Evolutionary conservation across 2,888 invertebrate species (phyloP).

Genomic region (Anaspis maculata): DNA sequence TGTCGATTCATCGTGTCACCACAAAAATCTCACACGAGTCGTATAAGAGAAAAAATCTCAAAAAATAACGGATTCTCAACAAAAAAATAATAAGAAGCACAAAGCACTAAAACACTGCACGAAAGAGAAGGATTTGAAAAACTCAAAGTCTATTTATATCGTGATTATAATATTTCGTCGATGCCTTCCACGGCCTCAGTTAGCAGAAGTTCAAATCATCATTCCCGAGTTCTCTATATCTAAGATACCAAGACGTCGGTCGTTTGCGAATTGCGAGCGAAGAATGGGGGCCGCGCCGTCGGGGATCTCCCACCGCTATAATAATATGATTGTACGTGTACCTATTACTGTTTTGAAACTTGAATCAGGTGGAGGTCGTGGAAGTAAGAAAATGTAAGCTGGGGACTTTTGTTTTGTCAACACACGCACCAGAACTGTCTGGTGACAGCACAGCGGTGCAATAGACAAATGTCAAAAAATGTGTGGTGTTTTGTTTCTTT

Average conservation of each 20-base stretch:
- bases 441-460: too few relatives aligned
- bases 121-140: conserved; percentile 17
- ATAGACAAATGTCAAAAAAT: too few relatives aligned
- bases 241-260: conserved; percentile 92
- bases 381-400: too few relatives aligned
- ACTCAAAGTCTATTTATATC: conserved; percentile 20
- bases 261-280: conserved; percentile 88
- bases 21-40: conserved; percentile 34
- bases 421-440: too few relatives aligned
- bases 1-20: conserved; percentile 68
- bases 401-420: too few relatives aligned
- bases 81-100: conserved; percentile 31
- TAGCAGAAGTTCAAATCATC: conserved; percentile 70
- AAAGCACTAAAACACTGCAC: conserved; percentile 36
- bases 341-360: too few relatives aligned
- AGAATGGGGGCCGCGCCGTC: conserved; percentile 64
- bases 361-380: too few relatives aligned
- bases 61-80: conserved; percentile 23
- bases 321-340: too few relatives aligned
- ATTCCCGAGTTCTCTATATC: conserved; percentile 62
- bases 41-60: conserved; percentile 22
- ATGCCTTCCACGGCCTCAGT: conserved; percentile 47
- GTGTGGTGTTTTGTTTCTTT: too few relatives aligned
- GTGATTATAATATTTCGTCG: too few relatives aligned
- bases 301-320: conserved; percentile 36